phyloP scores from a whole-genome alignment of 2,888 invertebrate species.

The Eledona agricola region DNA sequence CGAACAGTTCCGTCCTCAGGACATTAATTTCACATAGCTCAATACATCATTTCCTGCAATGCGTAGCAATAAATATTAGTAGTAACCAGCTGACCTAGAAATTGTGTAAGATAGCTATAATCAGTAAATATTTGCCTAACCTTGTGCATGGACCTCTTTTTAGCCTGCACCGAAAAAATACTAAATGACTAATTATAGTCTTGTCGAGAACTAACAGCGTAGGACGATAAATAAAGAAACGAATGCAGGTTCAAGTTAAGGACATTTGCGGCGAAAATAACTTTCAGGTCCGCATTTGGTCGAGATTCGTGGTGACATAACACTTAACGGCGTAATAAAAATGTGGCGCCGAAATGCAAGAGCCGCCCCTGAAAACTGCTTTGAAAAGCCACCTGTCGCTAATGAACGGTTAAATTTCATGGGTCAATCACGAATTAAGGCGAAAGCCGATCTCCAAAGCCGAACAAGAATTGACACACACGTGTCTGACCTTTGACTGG shows the following conservation, averaged over 20 bases:
- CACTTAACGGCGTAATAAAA: constrained; percentile 24
- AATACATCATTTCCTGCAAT: constrained; percentile 22
- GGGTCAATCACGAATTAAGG: no score
- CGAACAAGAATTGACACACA: no score
- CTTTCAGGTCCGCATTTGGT: constrained; percentile 25
- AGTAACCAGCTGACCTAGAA: constrained; percentile 49
- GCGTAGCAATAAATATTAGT: constrained; percentile 42
- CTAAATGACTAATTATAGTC: constrained; percentile 26
- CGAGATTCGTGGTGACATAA: constrained; percentile 24
- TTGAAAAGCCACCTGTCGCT: no score
- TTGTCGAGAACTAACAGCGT: constrained; percentile 9
- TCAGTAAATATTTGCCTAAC: constrained; percentile 48
- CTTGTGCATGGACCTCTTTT: constrained; percentile 38
- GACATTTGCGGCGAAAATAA: constrained; percentile 15
- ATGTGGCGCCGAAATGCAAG: constrained; percentile 3
- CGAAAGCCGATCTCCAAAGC: no score
- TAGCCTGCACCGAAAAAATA: constrained; percentile 15
- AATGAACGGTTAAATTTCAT: no score
- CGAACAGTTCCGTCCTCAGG: constrained; percentile 18
- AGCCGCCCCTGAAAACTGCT: no score
- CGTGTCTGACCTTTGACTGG: constrained; percentile 22
- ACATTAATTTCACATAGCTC: constrained; percentile 33
- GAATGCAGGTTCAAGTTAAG: constrained; percentile 18
- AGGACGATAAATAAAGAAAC: constrained; percentile 15
- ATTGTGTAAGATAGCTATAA: constrained; percentile 48